phyloP scores from a whole-genome alignment of 1,140 invertebrate species.

The Hylyphantes graminicola region DNA sequence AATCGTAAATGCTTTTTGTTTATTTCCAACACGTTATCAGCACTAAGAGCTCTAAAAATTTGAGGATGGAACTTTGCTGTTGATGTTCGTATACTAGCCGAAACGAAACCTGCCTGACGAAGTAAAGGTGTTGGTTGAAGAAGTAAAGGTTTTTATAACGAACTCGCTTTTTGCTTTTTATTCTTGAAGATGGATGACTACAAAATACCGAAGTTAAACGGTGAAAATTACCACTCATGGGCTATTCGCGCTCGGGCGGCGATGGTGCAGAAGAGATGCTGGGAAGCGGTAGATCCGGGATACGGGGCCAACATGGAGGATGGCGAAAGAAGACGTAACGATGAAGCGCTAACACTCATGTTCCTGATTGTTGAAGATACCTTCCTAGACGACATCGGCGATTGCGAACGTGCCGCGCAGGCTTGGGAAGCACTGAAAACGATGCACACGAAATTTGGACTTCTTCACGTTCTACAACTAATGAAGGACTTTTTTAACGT shows the following conservation, averaged over 20 bases:
- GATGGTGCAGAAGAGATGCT: constrained; percentile 3
- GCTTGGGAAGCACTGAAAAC: background rate
- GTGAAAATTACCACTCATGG: constrained; percentile 35
- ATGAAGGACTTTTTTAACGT: constrained; percentile 17
- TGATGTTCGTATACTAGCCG: background rate
- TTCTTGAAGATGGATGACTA: constrained; percentile 4
- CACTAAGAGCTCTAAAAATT: background rate
- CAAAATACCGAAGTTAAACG: constrained; percentile 28
- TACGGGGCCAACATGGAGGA: constrained; percentile 2
- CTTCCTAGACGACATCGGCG: too few species aligned
- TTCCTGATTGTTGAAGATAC: background rate
- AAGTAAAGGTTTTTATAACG: too few species aligned
- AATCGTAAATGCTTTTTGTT: background rate
- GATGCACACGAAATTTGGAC: too few species aligned
- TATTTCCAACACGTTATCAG: background rate
- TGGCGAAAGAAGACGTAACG: background rate
- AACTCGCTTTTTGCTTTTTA: background rate
- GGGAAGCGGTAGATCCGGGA: constrained; percentile 8
- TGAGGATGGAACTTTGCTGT: background rate
- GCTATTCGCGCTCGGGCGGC: constrained; percentile 1
- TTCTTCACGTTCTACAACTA: constrained; percentile 1
- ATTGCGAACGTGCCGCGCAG: constrained; percentile 1
- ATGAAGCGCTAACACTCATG: constrained; percentile 10
- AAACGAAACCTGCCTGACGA: background rate
- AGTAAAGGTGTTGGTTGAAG: background rate